Evolutionary conservation across 37 sponge, comb jelly and placozoan genomes (phyloP).

Genomic region (Petrosia ficiformis): DNA sequence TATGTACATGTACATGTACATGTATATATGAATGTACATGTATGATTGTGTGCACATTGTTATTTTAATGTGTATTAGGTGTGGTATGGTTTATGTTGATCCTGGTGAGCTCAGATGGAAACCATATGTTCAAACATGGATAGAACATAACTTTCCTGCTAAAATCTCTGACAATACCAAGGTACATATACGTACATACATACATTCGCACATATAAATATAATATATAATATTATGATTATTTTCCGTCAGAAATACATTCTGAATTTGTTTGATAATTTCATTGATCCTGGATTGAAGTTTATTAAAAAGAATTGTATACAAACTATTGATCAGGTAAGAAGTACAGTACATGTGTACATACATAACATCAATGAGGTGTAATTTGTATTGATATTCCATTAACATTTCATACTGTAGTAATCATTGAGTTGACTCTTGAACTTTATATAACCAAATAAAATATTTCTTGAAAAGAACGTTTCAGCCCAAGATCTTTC

Average conservation of each 20-base stretch:
- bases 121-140: slow-evolving; percentile 88
- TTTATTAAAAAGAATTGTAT: slow-evolving; percentile 77
- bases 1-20: no score
- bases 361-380: background rate
- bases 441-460: no score
- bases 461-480: no score
- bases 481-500: no score
- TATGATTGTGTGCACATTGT: no score
- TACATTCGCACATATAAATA: background rate
- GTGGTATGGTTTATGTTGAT: slow-evolving; percentile 99
- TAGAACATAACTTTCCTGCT: slow-evolving; percentile 59
- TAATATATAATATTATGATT: slow-evolving; percentile 1
- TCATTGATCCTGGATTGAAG: slow-evolving; percentile 87
- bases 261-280: slow-evolving; percentile 70
- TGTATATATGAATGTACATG: no score
- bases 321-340: slow-evolving; percentile 85
- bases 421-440: no score
- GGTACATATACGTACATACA: slow-evolving; percentile 27
- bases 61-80: no score
- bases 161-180: slow-evolving; percentile 77
- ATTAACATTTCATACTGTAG: no score
- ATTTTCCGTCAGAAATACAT: slow-evolving; percentile 59
- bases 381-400: no score
- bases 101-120: slow-evolving; percentile 87
- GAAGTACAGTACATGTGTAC: background rate